Conservation (phyloP, 2,888 invertebrate species). For the Sphaerophoria rueppellii region DNA sequence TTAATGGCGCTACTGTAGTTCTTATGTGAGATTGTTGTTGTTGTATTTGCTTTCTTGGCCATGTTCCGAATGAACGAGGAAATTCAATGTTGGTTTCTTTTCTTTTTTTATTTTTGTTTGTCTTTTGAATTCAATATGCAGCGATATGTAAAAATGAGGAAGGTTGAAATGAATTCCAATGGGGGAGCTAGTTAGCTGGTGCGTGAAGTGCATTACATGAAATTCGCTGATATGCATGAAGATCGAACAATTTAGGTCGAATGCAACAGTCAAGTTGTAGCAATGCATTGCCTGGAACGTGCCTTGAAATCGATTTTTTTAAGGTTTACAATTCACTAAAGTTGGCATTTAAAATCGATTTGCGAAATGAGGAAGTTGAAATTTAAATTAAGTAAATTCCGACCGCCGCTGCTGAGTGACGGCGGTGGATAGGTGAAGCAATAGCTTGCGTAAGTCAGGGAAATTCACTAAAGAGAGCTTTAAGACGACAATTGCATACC, state of each 20-base stretch:
- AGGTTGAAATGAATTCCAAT: conserved; percentile 21
- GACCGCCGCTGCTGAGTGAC: too few relatives aligned
- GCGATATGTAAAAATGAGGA: conserved; percentile 16
- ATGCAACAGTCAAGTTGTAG: background rate
- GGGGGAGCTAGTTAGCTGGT: background rate
- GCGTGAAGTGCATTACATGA: conserved; percentile 26
- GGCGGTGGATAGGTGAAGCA: too few relatives aligned
- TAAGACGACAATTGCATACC: too few relatives aligned
- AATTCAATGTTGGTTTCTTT: conserved; percentile 3
- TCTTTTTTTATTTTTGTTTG: too few relatives aligned
- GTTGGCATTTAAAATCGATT: too few relatives aligned
- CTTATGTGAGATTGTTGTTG: background rate
- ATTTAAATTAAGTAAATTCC: too few relatives aligned
- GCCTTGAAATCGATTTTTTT: conserved; percentile 3
- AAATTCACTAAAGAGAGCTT: too few relatives aligned
- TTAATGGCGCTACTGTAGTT: conserved; percentile 7
- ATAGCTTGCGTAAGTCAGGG: too few relatives aligned
- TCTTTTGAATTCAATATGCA: conserved; percentile 27
- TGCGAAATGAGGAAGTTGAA: too few relatives aligned
- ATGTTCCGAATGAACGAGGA: conserved; percentile 34
- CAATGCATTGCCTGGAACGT: conserved; percentile 24
- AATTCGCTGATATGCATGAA: background rate
- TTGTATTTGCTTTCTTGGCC: conserved; percentile 15
- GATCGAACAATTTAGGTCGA: conserved; percentile 12
- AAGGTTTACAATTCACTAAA: background rate